phyloP scores from a whole-genome alignment of 1,140 invertebrate genomes.

The Manduca sexta region DNA sequence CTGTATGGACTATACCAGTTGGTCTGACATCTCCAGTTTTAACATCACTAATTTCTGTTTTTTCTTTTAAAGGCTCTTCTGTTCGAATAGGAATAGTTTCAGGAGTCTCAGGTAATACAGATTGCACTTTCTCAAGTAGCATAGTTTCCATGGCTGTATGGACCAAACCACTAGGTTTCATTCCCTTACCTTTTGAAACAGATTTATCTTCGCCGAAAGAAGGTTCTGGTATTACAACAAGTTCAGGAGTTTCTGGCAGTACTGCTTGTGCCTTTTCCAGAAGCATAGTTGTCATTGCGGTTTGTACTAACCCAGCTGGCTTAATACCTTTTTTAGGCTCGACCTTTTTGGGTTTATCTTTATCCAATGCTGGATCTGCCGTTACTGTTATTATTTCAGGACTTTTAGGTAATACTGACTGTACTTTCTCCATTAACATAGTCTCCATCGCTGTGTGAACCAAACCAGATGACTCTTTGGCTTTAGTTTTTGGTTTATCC shows the following conservation, averaged over 20 bases:
- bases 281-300: constrained; percentile 54
- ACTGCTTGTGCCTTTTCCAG: constrained; percentile 44
- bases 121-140: constrained; percentile 14
- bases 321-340: constrained; percentile 4
- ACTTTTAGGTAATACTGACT: constrained; percentile 12
- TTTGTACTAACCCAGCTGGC: constrained; percentile 33
- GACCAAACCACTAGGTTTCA: constrained; percentile 5
- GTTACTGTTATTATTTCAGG: constrained; percentile 2
- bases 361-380: constrained; percentile 1
- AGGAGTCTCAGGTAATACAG: background rate
- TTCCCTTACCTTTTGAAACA: constrained; percentile 1
- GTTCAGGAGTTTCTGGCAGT: constrained; percentile 2
- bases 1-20: constrained; percentile 17
- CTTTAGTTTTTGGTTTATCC: constrained; percentile 37
- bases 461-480: constrained; percentile 11
- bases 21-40: background rate
- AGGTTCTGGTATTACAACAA: background rate
- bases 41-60: no score
- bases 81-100: background rate
- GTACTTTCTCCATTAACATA: constrained; percentile 22
- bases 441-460: constrained; percentile 23
- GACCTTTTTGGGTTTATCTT: background rate
- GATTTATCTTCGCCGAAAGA: background rate
- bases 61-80: background rate
- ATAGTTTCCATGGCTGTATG: constrained; percentile 19